Evolutionary conservation across 2,797 vertebrate species (phyloP).

Genomic region (Euthynnus affinis): DNA sequence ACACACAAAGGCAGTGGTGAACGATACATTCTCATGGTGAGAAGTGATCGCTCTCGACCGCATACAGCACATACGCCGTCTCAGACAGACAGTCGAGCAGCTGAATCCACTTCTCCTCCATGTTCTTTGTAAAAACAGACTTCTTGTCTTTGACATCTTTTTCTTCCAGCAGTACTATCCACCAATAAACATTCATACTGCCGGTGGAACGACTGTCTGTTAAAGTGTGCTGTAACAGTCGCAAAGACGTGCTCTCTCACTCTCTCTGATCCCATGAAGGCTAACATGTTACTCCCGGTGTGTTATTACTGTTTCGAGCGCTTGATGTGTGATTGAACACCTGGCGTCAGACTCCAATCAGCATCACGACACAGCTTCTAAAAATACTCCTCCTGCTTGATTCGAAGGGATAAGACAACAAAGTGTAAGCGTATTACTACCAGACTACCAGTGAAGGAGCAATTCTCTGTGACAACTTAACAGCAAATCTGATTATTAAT

Average conservation of each 20-base stretch:
- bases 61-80: conserved; percentile 13
- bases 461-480: conserved; percentile 6
- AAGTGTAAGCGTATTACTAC: background rate
- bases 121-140: conserved; percentile 44
- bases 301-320: conserved; percentile 25
- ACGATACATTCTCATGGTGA: background rate
- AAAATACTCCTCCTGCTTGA: conserved; percentile 35
- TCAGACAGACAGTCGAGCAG: conserved; percentile 38
- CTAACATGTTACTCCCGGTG: conserved; percentile 15
- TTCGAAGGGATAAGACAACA: background rate
- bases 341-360: conserved; percentile 44
- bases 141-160: conserved; percentile 52
- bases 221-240: conserved; percentile 21
- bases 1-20: background rate
- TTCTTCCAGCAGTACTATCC: conserved; percentile 47
- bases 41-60: conserved; percentile 23
- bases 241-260: conserved; percentile 3
- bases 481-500: conserved; percentile 19
- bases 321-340: conserved; percentile 36
- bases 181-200: conserved; percentile 70
- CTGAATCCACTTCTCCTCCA: background rate
- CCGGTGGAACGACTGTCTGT: conserved; percentile 30
- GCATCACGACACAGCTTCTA: conserved; percentile 40
- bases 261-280: conserved; percentile 20
- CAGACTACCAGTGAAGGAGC: background rate